Percentiles rank a stretch among this genome's conserved stretches.
phyloP scores from a whole-genome alignment of 2,888 invertebrate species.

The Sarcophaga variegata region DNA sequence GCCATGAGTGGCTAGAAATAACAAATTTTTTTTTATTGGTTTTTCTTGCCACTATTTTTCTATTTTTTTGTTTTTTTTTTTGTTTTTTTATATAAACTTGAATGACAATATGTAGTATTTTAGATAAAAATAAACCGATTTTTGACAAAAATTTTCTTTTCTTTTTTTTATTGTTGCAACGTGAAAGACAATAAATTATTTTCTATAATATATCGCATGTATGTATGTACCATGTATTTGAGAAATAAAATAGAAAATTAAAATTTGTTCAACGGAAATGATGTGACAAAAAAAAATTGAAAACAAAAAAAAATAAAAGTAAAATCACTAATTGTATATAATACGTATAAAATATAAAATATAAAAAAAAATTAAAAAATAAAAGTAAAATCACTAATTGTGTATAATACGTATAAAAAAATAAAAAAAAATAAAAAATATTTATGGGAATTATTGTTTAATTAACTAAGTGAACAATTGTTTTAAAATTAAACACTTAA shows the following conservation, averaged over 20 bases:
- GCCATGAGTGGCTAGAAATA: background rate
- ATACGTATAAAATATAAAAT: too few relatives aligned
- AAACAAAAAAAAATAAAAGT: conserved; percentile 1
- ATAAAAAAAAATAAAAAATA: background rate
- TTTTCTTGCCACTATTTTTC: background rate
- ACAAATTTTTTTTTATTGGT: background rate
- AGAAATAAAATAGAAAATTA: conserved; percentile 14
- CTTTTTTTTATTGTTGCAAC: background rate
- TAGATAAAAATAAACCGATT: conserved; percentile 12
- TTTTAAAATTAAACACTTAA: background rate
- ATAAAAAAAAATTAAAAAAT: conserved; percentile 17
- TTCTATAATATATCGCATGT: background rate
- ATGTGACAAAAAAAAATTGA: background rate
- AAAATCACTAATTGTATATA: conserved; percentile 11
- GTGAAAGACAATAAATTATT: conserved; percentile 33
- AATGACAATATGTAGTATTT: conserved; percentile 56
- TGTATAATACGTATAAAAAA: background rate
- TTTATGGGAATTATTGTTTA: conserved; percentile 7
- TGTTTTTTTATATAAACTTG: conserved; percentile 15
- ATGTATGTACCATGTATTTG: too few relatives aligned
- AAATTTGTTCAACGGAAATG: background rate
- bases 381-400: conserved; percentile 15
- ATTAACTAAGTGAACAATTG: background rate
- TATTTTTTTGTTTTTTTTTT: background rate
- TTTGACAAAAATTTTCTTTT: conserved; percentile 21